phyloP scores from a whole-genome alignment of 2,113 vertebrate genomes.

The Verasper variegatus region DNA sequence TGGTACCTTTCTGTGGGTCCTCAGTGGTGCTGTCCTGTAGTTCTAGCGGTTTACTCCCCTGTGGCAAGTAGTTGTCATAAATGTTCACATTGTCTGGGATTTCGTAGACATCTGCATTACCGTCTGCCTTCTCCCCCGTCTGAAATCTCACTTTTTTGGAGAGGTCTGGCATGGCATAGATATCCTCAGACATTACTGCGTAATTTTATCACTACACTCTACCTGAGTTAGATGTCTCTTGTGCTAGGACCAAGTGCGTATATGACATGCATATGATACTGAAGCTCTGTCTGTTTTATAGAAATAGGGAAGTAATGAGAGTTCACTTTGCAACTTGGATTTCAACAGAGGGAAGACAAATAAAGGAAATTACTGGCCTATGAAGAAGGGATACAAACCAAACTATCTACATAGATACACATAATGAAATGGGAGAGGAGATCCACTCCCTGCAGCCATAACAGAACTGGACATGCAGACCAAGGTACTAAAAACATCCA shows the following conservation, averaged over 20 bases:
- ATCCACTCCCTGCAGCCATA: too few relatives aligned
- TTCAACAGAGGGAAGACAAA: neutral
- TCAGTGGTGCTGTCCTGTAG: slow-evolving; percentile 2
- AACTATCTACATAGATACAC: too few relatives aligned
- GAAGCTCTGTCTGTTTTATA: too few relatives aligned
- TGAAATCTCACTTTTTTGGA: slow-evolving; percentile 19
- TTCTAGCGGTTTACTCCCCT: neutral
- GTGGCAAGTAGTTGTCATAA: slow-evolving; percentile 23
- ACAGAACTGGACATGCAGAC: too few relatives aligned
- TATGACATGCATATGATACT: neutral
- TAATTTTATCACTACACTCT: neutral
- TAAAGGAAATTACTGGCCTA: neutral
- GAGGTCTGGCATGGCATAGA: slow-evolving; percentile 15
- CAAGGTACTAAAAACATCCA: too few relatives aligned
- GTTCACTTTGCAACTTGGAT: neutral
- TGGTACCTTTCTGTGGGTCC: slow-evolving; percentile 22
- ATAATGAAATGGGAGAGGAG: too few relatives aligned
- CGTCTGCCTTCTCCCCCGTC: neutral
- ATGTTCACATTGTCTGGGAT: neutral
- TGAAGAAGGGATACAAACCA: too few relatives aligned
- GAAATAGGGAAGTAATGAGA: slow-evolving; percentile 2
- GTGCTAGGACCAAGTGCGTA: neutral
- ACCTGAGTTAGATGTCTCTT: neutral
- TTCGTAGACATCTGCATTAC: neutral
- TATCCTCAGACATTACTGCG: slow-evolving; percentile 14